A percentile compares a stretch with the other conserved stretches of the same genome.
These are phyloP conservation scores for Calliphora vicina DNA, from an alignment of 1,140 invertebrate genomes.

Conservation along the genomic window DNA sequence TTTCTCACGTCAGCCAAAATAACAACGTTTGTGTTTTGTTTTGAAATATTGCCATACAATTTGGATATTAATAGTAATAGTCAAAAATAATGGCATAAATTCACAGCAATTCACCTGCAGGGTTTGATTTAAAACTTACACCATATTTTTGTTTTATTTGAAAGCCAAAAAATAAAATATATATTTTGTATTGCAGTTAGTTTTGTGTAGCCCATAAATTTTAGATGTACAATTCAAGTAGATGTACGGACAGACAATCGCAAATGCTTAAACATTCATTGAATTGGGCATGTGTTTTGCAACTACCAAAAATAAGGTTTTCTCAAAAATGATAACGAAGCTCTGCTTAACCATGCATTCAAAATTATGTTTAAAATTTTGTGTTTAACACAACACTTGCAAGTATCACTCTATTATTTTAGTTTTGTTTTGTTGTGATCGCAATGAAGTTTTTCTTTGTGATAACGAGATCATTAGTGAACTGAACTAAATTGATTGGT, in stretches of 20 bases:
- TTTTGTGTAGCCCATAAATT: not conserved
- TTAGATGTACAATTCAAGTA: not conserved
- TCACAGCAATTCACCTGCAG: not conserved
- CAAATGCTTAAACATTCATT: not conserved
- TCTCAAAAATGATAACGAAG: not conserved
- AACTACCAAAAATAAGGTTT: not conserved
- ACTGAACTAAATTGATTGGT: no score
- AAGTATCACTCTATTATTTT: no score
- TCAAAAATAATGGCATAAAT: conserved; percentile 5
- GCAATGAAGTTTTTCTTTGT: no score
- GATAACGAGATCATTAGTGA: no score
- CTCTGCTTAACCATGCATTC: not conserved
- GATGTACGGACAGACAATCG: not conserved
- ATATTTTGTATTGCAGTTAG: not conserved
- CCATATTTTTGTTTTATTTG: not conserved
- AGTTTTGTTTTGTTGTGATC: no score
- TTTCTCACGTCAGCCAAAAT: not conserved
- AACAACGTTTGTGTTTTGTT: not conserved
- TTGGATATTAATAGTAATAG: not conserved
- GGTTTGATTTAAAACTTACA: not conserved
- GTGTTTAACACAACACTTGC: no score
- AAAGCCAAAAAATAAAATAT: not conserved
- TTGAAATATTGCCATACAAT: not conserved
- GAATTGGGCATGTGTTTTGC: not conserved
- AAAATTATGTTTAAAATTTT: no score